A percentile compares a stretch with the other conserved stretches of the same genome.
Conservation (phyloP, 2,113 vertebrate species). For the Pterocles orientalis region DNA sequence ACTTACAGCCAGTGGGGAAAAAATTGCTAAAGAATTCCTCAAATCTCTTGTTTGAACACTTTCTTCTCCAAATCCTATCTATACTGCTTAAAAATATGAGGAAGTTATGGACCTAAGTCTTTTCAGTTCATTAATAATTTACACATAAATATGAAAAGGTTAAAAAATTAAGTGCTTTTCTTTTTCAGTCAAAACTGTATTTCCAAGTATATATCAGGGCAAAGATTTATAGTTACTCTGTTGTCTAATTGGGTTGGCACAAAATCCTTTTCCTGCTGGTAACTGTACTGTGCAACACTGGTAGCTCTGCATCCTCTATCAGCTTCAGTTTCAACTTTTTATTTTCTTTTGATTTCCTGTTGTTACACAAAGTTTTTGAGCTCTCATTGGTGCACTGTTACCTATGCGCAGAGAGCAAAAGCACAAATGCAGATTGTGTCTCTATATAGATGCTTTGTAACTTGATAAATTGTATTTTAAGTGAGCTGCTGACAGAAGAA, state of each 20-base stretch:
- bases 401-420: rapidly evolving
- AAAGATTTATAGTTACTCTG: not conserved
- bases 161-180: not conserved
- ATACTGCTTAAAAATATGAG: not conserved
- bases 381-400: not conserved
- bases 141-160: not conserved
- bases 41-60: not conserved
- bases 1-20: not conserved
- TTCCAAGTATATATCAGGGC: not conserved
- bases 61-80: not conserved
- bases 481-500: not conserved
- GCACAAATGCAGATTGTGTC: not conserved
- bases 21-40: not conserved
- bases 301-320: not conserved
- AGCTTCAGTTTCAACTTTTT: not conserved
- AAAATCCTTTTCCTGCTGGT: not conserved
- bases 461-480: not conserved
- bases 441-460: not conserved
- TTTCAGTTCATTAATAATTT: not conserved
- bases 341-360: not conserved
- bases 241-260: not conserved
- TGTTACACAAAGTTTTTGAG: not conserved
- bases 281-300: not conserved
- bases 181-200: not conserved
- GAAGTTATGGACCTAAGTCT: not conserved